Evolutionary conservation across 1,140 invertebrate genomes (phyloP).

Genomic region (Caenorhabditis latens): DNA sequence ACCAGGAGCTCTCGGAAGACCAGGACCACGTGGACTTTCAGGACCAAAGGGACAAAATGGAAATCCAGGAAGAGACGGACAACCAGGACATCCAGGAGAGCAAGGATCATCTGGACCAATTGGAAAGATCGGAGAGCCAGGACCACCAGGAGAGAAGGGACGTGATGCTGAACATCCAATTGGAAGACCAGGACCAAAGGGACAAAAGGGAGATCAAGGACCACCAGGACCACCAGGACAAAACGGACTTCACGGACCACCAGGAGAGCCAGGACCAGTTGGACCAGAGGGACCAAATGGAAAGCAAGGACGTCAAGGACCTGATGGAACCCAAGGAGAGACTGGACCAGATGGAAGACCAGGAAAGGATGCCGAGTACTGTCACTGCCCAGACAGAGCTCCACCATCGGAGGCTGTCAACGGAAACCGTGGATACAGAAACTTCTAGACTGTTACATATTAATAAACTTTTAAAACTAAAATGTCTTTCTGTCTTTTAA

Average conservation of each 20-base stretch:
- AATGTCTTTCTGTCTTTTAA: background rate
- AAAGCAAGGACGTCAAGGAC: slow-evolving; percentile 66
- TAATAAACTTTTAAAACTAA: background rate
- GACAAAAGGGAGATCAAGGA: slow-evolving; percentile 65
- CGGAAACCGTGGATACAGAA: slow-evolving; percentile 44
- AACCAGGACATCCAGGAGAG: slow-evolving; percentile 67
- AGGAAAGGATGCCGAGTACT: slow-evolving; percentile 73
- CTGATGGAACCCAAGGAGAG: slow-evolving; percentile 66
- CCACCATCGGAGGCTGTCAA: slow-evolving; percentile 51
- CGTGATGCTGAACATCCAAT: slow-evolving; percentile 70
- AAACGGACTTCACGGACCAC: slow-evolving; percentile 68
- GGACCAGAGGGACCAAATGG: slow-evolving; percentile 69
- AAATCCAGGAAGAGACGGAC: slow-evolving; percentile 65
- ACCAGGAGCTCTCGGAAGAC: slow-evolving; percentile 67
- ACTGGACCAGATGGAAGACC: slow-evolving; percentile 69
- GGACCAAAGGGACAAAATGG: slow-evolving; percentile 67
- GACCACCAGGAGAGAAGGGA: slow-evolving; percentile 72
- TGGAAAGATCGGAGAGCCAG: slow-evolving; percentile 68
- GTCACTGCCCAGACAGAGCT: slow-evolving; percentile 67
- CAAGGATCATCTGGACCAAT: slow-evolving; percentile 65
- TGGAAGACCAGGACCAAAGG: slow-evolving; percentile 72
- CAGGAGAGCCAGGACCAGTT: slow-evolving; percentile 68
- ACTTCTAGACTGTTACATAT: background rate
- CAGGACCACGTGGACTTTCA: slow-evolving; percentile 63
- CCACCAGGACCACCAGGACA: slow-evolving; percentile 63